Base-by-base conservation (phyloP, 2,888 invertebrate species). In the Taphrorychus bicolor region DNA sequence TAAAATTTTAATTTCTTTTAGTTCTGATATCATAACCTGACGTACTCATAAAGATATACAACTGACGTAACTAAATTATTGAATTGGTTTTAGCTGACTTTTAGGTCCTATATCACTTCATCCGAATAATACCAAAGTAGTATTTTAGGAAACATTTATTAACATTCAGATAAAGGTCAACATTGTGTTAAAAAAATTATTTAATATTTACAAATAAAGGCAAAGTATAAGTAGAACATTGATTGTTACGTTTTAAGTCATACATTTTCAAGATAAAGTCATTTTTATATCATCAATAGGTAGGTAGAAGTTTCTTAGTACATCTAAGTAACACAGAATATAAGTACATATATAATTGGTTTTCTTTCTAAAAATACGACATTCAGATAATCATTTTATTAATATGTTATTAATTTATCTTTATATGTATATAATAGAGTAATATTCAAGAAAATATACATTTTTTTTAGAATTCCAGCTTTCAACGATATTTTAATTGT, bases 71-170 rank as follows among this genome's bases (percentile, higher is more conserved):
- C n/a, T n/a, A n/a, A n/a, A n/a, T n/a, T n/a, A n/a, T n/a, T n/a
- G n/a, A n/a, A n/a, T n/a, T n/a, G n/a, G n/a, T n/a, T n/a, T n/a
- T n/a, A n/a, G n/a, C n/a, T n/a, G n/a, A n/a, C n/a, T n/a, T n/a
- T n/a, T n/a, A n/a, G n/a, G n/a, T n/a, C n/a, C n/a, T n/a, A n/a
- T n/a, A n/a, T n/a, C n/a, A n/a, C n/a, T n/a, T n/a, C n/a, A n/a
- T n/a, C n/a, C n/a, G n/a, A n/a, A n/a, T n/a, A n/a, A n/a, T n/a
- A n/a, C n/a, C n/a, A n/a, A n/a, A n/a, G n/a, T n/a, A n/a, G n/a
- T 49, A 40, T 68, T 68, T 63, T 68, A 62, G 45, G 53, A 63
- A 68, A 62, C 67, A 68, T 68, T 68, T 68, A 68, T 68, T 68
- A 68, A 68, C 67, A 58, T 68, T 63, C 18, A 68, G 22, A 45